A percentile compares a stretch with the other conserved stretches of the same genome.
phyloP scores from a whole-genome alignment of 2,888 invertebrate species.

The Nephrotoma guestfalica region DNA sequence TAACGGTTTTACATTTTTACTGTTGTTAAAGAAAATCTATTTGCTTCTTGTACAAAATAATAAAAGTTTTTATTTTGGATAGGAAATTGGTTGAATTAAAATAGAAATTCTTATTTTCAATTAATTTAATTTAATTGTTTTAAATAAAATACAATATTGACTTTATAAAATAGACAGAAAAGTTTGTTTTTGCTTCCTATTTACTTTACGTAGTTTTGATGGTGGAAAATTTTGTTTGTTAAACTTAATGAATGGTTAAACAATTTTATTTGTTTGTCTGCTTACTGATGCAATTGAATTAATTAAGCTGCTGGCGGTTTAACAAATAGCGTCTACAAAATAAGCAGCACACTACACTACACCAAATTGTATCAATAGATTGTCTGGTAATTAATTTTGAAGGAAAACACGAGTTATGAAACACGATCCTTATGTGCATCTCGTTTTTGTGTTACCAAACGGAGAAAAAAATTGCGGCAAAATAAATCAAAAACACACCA shows the following conservation, averaged over 20 bases:
- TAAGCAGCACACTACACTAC: too few relatives aligned
- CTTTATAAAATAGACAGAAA: not conserved
- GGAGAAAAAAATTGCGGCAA: not conserved
- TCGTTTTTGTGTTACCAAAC: not conserved
- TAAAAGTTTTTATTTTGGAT: not conserved
- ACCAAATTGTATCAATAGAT: not conserved
- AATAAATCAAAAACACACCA: not conserved
- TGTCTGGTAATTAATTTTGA: not conserved
- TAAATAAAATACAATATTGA: not conserved
- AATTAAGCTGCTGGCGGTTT: too few relatives aligned
- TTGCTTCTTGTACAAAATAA: not conserved
- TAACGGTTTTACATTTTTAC: not conserved
- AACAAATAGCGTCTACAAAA: not conserved
- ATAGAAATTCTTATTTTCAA: not conserved
- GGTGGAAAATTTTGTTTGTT: not conserved
- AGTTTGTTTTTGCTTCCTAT: not conserved
- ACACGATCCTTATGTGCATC: not conserved
- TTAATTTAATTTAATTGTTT: not conserved
- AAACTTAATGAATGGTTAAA: not conserved
- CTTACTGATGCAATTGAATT: not conserved
- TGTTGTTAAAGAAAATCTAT: not conserved
- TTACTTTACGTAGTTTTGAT: not conserved
- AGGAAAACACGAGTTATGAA: not conserved
- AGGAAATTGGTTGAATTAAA: not conserved
- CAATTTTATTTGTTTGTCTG: not conserved